Conservation (phyloP, 2,113 vertebrate species). For the Hiodon alosoides region DNA sequence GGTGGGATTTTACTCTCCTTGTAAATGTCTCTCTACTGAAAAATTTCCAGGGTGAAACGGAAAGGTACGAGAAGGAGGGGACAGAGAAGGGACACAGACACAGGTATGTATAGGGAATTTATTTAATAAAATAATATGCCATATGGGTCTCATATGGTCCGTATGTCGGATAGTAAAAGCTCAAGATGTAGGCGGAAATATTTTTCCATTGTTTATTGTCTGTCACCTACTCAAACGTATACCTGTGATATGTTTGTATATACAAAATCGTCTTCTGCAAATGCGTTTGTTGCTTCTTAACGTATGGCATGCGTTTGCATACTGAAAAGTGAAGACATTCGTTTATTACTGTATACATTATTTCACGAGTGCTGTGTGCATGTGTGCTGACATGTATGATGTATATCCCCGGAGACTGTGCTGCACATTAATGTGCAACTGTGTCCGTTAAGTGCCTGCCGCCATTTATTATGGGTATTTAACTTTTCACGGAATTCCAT, state of each 20-base stretch:
- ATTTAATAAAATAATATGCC: neutral
- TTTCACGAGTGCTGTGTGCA: neutral
- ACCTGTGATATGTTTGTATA: neutral
- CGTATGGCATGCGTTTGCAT: neutral
- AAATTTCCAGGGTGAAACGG: slow-evolving; percentile 26
- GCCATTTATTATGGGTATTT: neutral
- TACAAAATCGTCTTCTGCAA: neutral
- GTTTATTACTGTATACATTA: neutral
- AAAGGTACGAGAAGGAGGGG: neutral
- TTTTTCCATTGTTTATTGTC: neutral
- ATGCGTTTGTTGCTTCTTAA: neutral
- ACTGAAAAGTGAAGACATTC: neutral
- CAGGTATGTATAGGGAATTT: slow-evolving; percentile 1
- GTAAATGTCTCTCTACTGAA: slow-evolving; percentile 46
- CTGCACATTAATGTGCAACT: neutral
- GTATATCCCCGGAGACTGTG: neutral
- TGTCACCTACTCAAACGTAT: neutral
- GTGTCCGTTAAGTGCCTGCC: neutral
- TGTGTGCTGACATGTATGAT: neutral
- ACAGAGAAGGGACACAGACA: neutral
- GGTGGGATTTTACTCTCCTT: neutral
- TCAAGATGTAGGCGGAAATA: neutral
- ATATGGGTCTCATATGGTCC: neutral
- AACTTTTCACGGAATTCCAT: neutral
- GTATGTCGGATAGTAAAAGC: neutral